Conservation (phyloP, 2,113 vertebrate genomes). For the Nothocercus julius region DNA sequence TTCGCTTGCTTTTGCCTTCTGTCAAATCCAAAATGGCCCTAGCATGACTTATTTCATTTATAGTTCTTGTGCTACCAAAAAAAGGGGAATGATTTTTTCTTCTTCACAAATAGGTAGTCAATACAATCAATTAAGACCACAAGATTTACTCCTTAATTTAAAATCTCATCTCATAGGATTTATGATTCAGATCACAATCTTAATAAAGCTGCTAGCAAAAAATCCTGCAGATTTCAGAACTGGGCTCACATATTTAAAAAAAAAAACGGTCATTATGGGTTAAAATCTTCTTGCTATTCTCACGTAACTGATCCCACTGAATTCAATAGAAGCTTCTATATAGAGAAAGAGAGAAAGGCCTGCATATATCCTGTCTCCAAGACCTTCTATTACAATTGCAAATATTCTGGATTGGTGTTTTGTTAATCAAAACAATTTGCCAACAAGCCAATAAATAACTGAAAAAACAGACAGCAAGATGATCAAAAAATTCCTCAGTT, state of each 20-base stretch:
- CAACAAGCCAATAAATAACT: background rate
- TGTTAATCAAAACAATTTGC: background rate
- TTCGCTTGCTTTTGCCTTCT: background rate
- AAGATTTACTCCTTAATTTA: background rate
- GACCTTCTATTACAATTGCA: background rate
- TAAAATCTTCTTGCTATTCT: background rate
- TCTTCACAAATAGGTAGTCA: background rate
- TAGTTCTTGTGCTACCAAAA: background rate
- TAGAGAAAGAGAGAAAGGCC: accelerated
- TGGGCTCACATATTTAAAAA: background rate
- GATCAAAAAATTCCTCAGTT: background rate
- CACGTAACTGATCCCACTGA: background rate
- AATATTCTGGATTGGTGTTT: background rate
- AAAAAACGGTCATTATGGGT: background rate
- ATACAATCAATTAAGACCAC: background rate
- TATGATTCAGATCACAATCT: background rate
- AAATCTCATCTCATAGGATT: background rate
- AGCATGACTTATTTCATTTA: background rate
- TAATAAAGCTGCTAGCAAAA: background rate
- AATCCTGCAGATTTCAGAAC: background rate
- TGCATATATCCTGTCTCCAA: background rate
- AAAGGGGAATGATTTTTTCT: background rate
- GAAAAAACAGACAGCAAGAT: background rate
- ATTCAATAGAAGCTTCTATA: background rate
- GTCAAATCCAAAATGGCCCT: background rate